Evolutionary conservation across 2,797 vertebrate genomes (phyloP).

Genomic region (Scolopax bukidnonensis): DNA sequence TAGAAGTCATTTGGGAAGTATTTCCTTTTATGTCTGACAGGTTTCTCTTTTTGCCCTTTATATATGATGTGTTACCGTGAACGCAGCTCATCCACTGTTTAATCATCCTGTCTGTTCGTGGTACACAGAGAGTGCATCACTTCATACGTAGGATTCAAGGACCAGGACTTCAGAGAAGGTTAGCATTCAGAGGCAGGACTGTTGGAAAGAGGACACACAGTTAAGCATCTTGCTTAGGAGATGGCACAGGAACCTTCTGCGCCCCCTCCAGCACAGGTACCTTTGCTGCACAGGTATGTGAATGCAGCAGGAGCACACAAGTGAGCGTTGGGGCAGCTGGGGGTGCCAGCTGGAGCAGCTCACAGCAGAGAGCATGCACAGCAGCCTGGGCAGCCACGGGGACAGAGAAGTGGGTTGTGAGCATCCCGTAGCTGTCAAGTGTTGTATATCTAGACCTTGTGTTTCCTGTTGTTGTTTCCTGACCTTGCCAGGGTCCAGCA

Average conservation of each 20-base stretch:
- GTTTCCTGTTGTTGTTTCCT: neutral
- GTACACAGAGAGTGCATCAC: fast-evolving
- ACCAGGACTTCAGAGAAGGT: neutral
- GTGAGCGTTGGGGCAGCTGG: neutral
- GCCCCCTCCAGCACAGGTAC: neutral
- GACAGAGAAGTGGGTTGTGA: neutral
- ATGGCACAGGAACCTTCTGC: neutral
- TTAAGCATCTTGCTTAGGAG: neutral
- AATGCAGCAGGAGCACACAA: neutral
- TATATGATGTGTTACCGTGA: neutral
- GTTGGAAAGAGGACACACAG: fast-evolving
- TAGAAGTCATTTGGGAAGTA: neutral
- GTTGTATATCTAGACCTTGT: neutral
- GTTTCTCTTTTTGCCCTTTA: neutral
- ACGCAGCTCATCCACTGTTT: neutral
- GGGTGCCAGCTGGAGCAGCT: neutral
- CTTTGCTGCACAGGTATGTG: neutral
- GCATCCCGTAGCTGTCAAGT: neutral
- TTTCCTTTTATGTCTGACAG: constrained; percentile 16
- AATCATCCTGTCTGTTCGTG: neutral
- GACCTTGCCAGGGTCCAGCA: neutral
- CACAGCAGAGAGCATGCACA: neutral
- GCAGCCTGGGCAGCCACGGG: fast-evolving
- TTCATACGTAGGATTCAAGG: fast-evolving
- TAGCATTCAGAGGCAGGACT: neutral